A percentile compares a stretch with the other conserved stretches of the same genome.
These are phyloP conservation scores for Procambarus clarkii DNA, from an alignment of 1,140 invertebrate genomes.

Conservation along the genomic window DNA sequence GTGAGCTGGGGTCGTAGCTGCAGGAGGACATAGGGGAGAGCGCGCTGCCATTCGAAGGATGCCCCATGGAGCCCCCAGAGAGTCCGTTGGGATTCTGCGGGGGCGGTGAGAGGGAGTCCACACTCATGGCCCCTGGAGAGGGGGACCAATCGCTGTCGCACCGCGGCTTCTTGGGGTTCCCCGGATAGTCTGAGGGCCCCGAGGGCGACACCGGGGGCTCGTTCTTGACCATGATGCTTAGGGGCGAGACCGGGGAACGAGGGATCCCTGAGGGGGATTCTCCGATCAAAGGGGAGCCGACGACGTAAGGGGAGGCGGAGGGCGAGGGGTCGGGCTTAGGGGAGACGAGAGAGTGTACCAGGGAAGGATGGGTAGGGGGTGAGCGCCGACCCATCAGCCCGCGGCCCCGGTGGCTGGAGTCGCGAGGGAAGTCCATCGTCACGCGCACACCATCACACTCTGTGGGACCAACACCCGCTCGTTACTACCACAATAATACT, in stretches of 20 bases:
- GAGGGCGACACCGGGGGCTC: constrained; percentile 59
- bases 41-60: constrained; percentile 51
- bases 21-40: constrained; percentile 54
- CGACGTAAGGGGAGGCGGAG: constrained; percentile 33
- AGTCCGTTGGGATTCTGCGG: constrained; percentile 53
- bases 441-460: constrained; percentile 61
- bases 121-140: constrained; percentile 52
- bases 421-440: constrained; percentile 64
- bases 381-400: constrained; percentile 56
- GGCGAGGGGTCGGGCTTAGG: constrained; percentile 59
- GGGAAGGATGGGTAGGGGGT: constrained; percentile 34
- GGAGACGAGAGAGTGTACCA: constrained; percentile 56
- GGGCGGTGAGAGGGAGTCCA: constrained; percentile 58
- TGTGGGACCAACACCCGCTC: not conserved
- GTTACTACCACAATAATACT: not conserved
- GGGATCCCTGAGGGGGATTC: constrained; percentile 52
- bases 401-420: constrained; percentile 56
- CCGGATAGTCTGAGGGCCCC: constrained; percentile 47
- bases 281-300: constrained; percentile 47
- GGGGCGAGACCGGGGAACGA: constrained; percentile 48
- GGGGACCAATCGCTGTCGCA: constrained; percentile 49
- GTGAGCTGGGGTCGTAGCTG: constrained; percentile 64
- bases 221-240: constrained; percentile 45
- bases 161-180: constrained; percentile 48
- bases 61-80: constrained; percentile 29